Conservation (phyloP, 2,888 invertebrate species). For the Drosophila pullipes region DNA sequence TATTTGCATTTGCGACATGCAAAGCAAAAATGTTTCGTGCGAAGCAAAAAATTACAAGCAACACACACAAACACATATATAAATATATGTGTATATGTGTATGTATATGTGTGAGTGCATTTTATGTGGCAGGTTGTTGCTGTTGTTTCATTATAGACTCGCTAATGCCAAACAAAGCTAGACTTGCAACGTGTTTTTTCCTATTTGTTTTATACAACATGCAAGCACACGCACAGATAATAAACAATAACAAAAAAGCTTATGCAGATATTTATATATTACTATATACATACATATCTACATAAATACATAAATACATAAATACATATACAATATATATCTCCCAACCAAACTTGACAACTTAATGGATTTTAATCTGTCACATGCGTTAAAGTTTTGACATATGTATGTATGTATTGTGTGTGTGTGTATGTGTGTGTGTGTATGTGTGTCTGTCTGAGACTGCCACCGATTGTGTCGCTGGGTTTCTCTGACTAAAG, state of each 20-base stretch:
- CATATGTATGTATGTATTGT: slow-evolving; percentile 39
- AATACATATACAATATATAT: neutral
- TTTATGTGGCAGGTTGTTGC: slow-evolving; percentile 34
- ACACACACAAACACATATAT: slow-evolving; percentile 1
- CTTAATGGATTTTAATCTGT: slow-evolving; percentile 84
- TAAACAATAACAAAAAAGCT: neutral
- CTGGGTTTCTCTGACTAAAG: slow-evolving; percentile 39
- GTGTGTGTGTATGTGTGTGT: slow-evolving; percentile 16
- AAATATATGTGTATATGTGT: neutral
- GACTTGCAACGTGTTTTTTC: slow-evolving; percentile 48
- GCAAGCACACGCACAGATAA: slow-evolving; percentile 22
- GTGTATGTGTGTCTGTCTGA: slow-evolving; percentile 4
- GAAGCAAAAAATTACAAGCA: slow-evolving; percentile 49
- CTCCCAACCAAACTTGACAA: slow-evolving; percentile 68
- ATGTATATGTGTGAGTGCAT: neutral
- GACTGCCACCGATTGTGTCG: slow-evolving; percentile 31
- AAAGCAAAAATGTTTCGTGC: slow-evolving; percentile 44
- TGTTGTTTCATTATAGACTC: slow-evolving; percentile 31
- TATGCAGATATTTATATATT: neutral
- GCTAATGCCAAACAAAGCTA: slow-evolving; percentile 47
- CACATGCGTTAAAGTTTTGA: slow-evolving; percentile 77
- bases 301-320: neutral
- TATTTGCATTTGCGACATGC: slow-evolving; percentile 68
- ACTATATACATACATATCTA: neutral
- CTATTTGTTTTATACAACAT: slow-evolving; percentile 47